phyloP scores from a whole-genome alignment of 2,888 invertebrate species.

The Scaptomyza reducta region DNA sequence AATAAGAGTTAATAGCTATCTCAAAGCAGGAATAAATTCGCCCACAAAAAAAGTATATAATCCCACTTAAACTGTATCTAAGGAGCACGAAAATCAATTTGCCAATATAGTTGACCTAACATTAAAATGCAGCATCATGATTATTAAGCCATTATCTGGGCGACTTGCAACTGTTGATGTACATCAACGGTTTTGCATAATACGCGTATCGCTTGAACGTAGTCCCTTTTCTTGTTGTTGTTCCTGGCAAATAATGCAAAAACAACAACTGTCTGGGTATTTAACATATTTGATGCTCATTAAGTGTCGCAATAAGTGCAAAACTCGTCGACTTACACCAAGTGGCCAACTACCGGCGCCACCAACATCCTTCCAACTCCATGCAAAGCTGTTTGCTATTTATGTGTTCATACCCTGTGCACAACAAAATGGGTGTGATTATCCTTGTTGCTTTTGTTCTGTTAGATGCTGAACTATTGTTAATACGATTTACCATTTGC shows the following conservation, averaged over 20 bases:
- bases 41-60: neutral
- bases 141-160: conserved; percentile 42
- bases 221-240: conserved; percentile 1
- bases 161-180: conserved; percentile 24
- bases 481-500: no score
- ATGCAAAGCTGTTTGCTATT: conserved; percentile 18
- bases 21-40: neutral
- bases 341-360: conserved; percentile 48
- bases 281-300: conserved; percentile 73
- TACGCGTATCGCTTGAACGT: conserved; percentile 2
- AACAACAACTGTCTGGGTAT: conserved; percentile 30
- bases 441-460: no score
- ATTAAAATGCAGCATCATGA: conserved; percentile 14
- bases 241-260: conserved; percentile 24
- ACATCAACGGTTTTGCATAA: conserved; percentile 49
- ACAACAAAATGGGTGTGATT: no score
- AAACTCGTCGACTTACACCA: conserved; percentile 46
- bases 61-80: neutral
- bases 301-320: conserved; percentile 65
- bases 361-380: conserved; percentile 4
- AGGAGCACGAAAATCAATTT: neutral
- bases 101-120: neutral
- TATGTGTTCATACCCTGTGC: conserved; percentile 23
- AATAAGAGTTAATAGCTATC: neutral
- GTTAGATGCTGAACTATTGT: no score